These are phyloP conservation scores for Caretta caretta DNA, from an alignment of 2,113 vertebrate species.

Conservation along the genomic window DNA sequence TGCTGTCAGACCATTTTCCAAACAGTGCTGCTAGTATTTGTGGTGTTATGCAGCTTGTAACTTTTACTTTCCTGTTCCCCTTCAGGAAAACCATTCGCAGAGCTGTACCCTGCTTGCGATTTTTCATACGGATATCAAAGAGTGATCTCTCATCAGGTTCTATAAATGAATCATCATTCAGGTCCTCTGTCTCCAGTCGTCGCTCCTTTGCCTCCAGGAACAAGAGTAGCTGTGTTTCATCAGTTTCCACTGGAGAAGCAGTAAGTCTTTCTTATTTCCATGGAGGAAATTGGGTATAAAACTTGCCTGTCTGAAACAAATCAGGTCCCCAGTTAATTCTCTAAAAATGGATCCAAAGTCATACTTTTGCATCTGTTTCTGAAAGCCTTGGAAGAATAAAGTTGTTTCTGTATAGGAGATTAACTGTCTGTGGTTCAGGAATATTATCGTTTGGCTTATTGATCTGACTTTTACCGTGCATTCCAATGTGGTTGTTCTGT, in stretches of 20 bases:
- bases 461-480: neutral
- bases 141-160: conserved; percentile 69
- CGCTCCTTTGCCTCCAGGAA: conserved; percentile 61
- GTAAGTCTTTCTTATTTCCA: conserved; percentile 63
- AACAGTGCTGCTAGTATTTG: accelerated
- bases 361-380: neutral
- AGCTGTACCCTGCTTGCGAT: conserved; percentile 76
- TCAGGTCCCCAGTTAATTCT: neutral
- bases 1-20: neutral
- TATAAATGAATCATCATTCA: conserved; percentile 72
- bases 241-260: conserved; percentile 68
- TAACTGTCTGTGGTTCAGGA: neutral
- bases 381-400: neutral
- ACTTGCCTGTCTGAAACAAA: neutral
- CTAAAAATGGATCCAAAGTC: neutral
- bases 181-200: conserved; percentile 70
- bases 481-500: neutral
- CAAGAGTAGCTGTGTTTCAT: conserved; percentile 65
- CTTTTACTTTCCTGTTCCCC: neutral
- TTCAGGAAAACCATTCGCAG: conserved; percentile 75
- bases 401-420: neutral
- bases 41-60: neutral
- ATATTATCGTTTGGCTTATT: neutral
- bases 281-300: neutral
- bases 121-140: conserved; percentile 65